Evolutionary conservation across 2,797 vertebrate species (phyloP).

Genomic region (Cossypha heuglini): DNA sequence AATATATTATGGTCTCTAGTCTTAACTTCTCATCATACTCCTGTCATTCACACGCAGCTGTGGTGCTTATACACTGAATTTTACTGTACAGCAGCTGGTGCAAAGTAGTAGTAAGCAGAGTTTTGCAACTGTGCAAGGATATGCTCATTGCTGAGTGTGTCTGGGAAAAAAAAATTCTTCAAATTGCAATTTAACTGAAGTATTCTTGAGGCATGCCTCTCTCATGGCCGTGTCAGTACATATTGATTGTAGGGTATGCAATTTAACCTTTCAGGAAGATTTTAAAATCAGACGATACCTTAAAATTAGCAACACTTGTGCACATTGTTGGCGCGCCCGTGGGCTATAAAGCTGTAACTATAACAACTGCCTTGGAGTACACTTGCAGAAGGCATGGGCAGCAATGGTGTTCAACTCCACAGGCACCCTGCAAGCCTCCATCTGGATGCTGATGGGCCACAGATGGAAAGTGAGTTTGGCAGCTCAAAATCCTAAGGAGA

Average conservation of each 20-base stretch:
- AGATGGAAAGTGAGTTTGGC: slow-evolving; percentile 28
- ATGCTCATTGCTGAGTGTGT: not conserved
- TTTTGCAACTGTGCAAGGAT: not conserved
- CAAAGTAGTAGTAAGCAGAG: not conserved
- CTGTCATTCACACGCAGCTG: not conserved
- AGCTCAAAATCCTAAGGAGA: not conserved
- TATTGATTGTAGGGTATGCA: not conserved
- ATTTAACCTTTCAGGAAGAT: not conserved
- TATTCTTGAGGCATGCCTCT: not conserved
- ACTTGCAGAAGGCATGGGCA: not conserved
- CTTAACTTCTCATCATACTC: not conserved
- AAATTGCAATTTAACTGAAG: not conserved
- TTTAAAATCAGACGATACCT: not conserved
- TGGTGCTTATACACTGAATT: not conserved
- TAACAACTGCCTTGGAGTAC: not conserved
- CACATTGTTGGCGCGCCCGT: not conserved
- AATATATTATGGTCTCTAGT: not conserved
- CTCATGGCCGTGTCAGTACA: not conserved
- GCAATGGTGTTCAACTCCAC: not conserved
- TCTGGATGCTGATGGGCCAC: slow-evolving; percentile 22
- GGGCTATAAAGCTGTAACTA: not conserved
- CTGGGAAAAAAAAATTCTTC: not conserved
- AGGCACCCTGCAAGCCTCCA: slow-evolving; percentile 1
- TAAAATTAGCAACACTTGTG: not conserved
- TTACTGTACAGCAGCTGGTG: not conserved